Percentiles rank a stretch among this genome's conserved stretches.
phyloP scores from a whole-genome alignment of 2,888 invertebrate genomes.

The Sylvicola fuscatus region DNA sequence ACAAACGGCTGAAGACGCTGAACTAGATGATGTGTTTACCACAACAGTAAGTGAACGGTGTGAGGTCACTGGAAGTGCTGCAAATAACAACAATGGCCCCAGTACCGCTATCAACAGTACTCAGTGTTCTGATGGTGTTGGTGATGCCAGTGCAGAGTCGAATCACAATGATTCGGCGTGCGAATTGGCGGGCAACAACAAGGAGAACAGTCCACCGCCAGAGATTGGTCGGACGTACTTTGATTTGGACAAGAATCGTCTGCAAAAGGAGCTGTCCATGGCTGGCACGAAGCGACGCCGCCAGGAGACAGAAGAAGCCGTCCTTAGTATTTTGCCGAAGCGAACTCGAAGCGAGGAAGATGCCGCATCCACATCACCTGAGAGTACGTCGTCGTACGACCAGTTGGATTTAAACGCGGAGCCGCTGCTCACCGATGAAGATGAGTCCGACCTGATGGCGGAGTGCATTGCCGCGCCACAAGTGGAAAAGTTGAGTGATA shows the following conservation, averaged over 20 bases:
- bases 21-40: conserved; percentile 1
- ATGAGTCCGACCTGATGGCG: conserved; percentile 7
- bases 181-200: conserved; percentile 9
- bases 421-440: conserved; percentile 7
- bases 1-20: background rate
- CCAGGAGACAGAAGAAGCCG: conserved; percentile 34
- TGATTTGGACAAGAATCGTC: conserved; percentile 27
- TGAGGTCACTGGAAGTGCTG: no score
- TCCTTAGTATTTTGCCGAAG: conserved; percentile 31
- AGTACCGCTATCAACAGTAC: no score
- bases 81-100: no score
- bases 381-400: background rate
- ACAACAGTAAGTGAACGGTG: no score
- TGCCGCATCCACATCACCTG: no score
- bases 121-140: no score
- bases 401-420: background rate
- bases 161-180: no score
- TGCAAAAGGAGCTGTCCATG: conserved; percentile 11
- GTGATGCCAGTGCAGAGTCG: no score
- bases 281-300: conserved; percentile 25
- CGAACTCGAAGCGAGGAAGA: conserved; percentile 18
- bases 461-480: conserved; percentile 25
- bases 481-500: conserved; percentile 22
- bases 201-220: conserved; percentile 26
- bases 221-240: conserved; percentile 24